phyloP scores from a whole-genome alignment of 2,113 vertebrate species.

The Coptodon bakossiorum region DNA sequence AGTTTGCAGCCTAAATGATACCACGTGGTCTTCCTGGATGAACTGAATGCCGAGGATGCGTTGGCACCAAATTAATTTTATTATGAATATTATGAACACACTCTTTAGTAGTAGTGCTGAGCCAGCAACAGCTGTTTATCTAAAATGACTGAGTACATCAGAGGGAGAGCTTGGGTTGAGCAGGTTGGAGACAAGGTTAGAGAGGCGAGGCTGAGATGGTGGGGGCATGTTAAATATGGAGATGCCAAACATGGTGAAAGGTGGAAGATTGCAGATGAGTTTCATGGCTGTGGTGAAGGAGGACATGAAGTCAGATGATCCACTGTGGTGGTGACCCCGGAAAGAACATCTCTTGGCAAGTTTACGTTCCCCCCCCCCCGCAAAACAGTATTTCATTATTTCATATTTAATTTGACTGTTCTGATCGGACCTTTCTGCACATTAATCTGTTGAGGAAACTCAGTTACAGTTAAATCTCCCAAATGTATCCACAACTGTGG shows the following conservation, averaged over 20 bases:
- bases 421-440: background rate
- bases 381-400: background rate
- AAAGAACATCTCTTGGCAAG: background rate
- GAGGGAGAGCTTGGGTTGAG: background rate
- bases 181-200: background rate
- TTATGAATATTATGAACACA: background rate
- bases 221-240: background rate
- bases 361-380: background rate
- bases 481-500: background rate
- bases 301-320: background rate
- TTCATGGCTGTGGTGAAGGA: background rate
- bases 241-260: background rate
- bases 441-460: background rate
- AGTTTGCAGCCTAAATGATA: background rate
- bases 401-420: background rate
- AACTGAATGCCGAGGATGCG: background rate
- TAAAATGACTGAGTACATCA: background rate
- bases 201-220: background rate
- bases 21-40: background rate
- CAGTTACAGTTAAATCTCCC: background rate
- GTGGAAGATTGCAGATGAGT: background rate
- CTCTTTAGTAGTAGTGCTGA: background rate
- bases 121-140: background rate
- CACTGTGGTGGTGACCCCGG: background rate
- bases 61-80: background rate